These are phyloP conservation scores for Nerophis lumbriciformis DNA, from an alignment of 2,113 vertebrate genomes.

Conservation along the genomic window DNA sequence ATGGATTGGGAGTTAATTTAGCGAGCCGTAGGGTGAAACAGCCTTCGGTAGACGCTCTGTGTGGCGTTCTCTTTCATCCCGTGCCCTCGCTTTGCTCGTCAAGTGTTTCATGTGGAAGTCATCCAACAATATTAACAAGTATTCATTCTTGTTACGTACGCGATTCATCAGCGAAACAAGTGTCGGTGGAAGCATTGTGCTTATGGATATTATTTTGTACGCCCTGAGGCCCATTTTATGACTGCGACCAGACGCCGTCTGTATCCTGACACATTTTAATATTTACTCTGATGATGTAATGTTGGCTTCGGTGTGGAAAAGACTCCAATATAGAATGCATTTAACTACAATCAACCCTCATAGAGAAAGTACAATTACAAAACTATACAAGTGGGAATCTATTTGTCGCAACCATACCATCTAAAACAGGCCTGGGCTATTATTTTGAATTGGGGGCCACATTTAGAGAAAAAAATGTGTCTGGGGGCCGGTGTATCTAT, in stretches of 20 bases:
- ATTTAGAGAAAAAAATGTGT: no score
- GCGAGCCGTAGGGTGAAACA: constrained; percentile 68
- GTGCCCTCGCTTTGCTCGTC: constrained; percentile 39
- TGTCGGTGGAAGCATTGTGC: constrained; percentile 21
- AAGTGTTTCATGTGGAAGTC: constrained; percentile 28
- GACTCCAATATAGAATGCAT: no score
- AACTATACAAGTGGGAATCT: no score
- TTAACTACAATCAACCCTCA: no score
- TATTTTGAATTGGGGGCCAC: no score
- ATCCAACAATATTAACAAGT: neutral
- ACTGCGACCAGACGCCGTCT: constrained; percentile 25
- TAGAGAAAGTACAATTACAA: no score
- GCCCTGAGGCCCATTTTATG: constrained; percentile 27
- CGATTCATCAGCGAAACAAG: constrained; percentile 19
- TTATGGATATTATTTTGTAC: constrained; percentile 39
- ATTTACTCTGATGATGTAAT: constrained; percentile 1
- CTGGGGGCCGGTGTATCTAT: no score
- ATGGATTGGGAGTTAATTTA: constrained; percentile 69
- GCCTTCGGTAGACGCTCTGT: constrained; percentile 44
- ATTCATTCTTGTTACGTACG: constrained; percentile 9
- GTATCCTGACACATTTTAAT: constrained; percentile 16
- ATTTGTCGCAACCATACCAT: no score
- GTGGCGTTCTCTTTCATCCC: neutral
- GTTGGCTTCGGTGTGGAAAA: neutral
- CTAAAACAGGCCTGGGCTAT: no score